Base-by-base conservation (phyloP, 2,888 invertebrate genomes). In the Amblyteles armatorius region DNA sequence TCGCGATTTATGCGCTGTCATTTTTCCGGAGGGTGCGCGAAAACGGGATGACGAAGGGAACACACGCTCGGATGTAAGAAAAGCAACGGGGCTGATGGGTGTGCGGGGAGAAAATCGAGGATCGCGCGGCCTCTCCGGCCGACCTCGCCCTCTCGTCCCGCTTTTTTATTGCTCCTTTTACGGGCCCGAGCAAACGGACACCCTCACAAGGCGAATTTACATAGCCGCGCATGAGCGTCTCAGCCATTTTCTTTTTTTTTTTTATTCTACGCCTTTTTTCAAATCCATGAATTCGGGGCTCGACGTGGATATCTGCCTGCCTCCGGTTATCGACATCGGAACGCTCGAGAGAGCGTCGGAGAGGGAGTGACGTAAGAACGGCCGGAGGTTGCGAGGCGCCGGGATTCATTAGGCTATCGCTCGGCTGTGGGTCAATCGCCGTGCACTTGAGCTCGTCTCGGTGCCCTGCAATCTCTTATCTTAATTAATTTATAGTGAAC, bases 131-230 rank as follows among this genome's bases (percentile, higher is more conserved):
- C 16, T 48, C 44, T 87, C 85, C 87, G 50, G 69, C 74, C 52
- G 77, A 55, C 78, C 65, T 83, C 74, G 73, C 0, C 40, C 40
- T 74, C 71, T 74, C 79, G 84, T 77, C 76, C 79, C 77, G 13
- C 68, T 78, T 83, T 91, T 92, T 91, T 91, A 91, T 92, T 90
- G 91, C 87, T 83, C 88, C 89, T 91, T 92, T 92, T 92, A 90
- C 91, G 90, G 88, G 88, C 86, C 85, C 89, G 90, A 91, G 92
- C 91, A 92, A 92, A 91, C 90, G 91, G 16, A 88, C 88, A 87
- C 88, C 88, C 91, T 90, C 91, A 89, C 77, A 77, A 22, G 89
- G 89, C 88, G 90, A 92, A 92, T 92, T 92, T 91, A 90, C 92
- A 91, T 92, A 89, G 36, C 88, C 88, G 90, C 90, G 89, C 55